Evolutionary conservation across 2,888 invertebrate genomes (phyloP).

Genomic region (Listrodromus nycthemerus): DNA sequence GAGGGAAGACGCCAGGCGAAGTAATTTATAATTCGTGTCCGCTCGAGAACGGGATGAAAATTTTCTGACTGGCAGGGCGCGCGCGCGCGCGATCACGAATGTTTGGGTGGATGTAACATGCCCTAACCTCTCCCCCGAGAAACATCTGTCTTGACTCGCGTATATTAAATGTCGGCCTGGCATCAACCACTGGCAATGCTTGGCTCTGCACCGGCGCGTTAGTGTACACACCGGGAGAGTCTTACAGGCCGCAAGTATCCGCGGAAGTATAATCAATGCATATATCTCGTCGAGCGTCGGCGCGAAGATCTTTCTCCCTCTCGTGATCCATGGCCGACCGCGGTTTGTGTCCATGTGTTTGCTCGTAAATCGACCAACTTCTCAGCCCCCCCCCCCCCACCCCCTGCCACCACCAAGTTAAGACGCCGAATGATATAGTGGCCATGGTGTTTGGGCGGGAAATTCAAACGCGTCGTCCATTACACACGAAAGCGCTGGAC

Average conservation of each 20-base stretch:
- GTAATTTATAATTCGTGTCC: neutral
- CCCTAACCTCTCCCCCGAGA: neutral
- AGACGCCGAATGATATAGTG: conserved; percentile 59
- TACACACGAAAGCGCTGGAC: conserved; percentile 55
- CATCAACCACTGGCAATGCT: conserved; percentile 27
- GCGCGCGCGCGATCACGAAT: conserved; percentile 21
- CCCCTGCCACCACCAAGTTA: neutral
- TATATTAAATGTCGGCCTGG: conserved; percentile 66
- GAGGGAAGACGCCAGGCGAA: neutral
- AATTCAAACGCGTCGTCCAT: conserved; percentile 63
- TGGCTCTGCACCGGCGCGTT: conserved; percentile 37
- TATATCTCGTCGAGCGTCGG: conserved; percentile 38
- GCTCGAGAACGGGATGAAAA: conserved; percentile 1
- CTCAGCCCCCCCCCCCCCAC: neutral
- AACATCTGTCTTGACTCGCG: conserved; percentile 67
- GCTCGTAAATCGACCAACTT: conserved; percentile 65
- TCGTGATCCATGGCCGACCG: conserved; percentile 14
- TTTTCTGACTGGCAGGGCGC: conserved; percentile 14
- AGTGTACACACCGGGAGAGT: conserved; percentile 47
- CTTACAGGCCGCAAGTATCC: conserved; percentile 60
- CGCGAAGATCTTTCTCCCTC: neutral
- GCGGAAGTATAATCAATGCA: conserved; percentile 71
- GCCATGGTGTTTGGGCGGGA: conserved; percentile 66
- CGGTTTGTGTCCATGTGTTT: conserved; percentile 32
- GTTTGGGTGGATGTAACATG: conserved; percentile 58